phyloP scores from a whole-genome alignment of 2,888 invertebrate genomes.

The Ectemnius cavifrons region DNA sequence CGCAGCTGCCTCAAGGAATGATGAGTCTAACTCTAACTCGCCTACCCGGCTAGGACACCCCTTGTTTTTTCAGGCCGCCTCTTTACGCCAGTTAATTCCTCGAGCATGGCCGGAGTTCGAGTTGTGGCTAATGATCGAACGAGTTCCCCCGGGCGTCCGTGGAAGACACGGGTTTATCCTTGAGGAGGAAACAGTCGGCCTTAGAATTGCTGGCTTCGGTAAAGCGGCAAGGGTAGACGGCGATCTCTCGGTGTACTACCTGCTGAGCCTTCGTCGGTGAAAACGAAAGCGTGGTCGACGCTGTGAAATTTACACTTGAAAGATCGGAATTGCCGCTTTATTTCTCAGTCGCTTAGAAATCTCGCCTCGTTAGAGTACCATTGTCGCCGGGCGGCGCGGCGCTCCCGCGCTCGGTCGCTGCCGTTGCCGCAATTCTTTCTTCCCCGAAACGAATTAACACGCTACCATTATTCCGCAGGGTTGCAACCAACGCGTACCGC shows the following conservation, averaged over 20 bases:
- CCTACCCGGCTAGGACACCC: background rate
- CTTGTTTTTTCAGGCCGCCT: background rate
- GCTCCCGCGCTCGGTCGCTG: constrained; percentile 1
- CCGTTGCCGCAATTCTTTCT: constrained; percentile 25
- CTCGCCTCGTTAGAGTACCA: constrained; percentile 52
- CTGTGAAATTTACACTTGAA: constrained; percentile 57
- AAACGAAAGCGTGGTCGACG: constrained; percentile 41
- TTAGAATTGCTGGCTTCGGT: background rate
- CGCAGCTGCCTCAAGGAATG: constrained; percentile 54
- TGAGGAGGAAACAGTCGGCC: constrained; percentile 1
- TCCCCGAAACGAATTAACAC: constrained; percentile 43
- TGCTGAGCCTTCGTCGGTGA: constrained; percentile 22
- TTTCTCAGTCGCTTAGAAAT: constrained; percentile 44
- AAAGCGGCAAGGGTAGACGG: background rate
- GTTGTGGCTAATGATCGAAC: no score
- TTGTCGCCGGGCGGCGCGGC: constrained; percentile 46
- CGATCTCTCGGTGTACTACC: constrained; percentile 16
- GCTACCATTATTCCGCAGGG: constrained; percentile 34
- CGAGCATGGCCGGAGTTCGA: background rate
- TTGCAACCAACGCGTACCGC: constrained; percentile 14
- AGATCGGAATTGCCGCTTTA: constrained; percentile 53
- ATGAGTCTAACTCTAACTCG: background rate
- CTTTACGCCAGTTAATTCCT: background rate
- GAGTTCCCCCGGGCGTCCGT: background rate
- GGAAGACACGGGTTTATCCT: background rate